These are phyloP conservation scores for Drymodes brunneopygia DNA, from an alignment of 2,113 vertebrate genomes.

Conservation along the genomic window DNA sequence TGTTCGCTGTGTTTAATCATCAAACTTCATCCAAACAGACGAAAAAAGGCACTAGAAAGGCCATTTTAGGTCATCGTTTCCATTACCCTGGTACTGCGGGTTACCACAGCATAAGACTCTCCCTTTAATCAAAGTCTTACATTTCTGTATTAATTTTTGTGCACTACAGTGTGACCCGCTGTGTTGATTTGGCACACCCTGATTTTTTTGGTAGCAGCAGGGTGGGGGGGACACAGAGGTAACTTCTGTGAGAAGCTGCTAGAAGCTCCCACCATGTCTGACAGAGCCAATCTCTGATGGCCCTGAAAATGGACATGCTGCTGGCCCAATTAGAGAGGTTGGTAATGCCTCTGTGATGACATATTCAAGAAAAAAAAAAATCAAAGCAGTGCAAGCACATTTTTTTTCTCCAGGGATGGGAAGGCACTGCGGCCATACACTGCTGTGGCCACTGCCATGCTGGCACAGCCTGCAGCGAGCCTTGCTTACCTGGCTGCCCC, in stretches of 20 bases:
- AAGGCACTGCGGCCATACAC: too few relatives aligned
- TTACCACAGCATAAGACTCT: fast-evolving
- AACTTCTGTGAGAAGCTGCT: neutral
- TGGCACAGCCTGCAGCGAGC: too few relatives aligned
- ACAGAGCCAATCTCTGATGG: too few relatives aligned
- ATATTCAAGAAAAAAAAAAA: neutral
- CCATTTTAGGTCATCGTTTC: neutral
- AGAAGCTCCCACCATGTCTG: neutral
- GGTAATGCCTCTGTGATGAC: too few relatives aligned
- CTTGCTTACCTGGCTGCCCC: too few relatives aligned
- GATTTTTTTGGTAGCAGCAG: neutral
- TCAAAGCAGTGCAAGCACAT: fast-evolving
- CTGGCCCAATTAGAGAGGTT: neutral
- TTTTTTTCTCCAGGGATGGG: neutral
- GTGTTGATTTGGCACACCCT: neutral
- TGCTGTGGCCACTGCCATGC: too few relatives aligned
- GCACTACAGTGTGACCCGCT: neutral
- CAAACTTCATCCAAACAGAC: neutral
- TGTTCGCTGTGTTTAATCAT: neutral
- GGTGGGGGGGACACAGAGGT: fast-evolving
- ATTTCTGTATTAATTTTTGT: neutral
- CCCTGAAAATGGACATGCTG: neutral
- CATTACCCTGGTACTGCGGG: neutral
- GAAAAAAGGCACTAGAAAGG: neutral
- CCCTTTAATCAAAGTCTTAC: neutral